phyloP scores from a whole-genome alignment of 2,113 vertebrate genomes.

The Verasper variegatus region DNA sequence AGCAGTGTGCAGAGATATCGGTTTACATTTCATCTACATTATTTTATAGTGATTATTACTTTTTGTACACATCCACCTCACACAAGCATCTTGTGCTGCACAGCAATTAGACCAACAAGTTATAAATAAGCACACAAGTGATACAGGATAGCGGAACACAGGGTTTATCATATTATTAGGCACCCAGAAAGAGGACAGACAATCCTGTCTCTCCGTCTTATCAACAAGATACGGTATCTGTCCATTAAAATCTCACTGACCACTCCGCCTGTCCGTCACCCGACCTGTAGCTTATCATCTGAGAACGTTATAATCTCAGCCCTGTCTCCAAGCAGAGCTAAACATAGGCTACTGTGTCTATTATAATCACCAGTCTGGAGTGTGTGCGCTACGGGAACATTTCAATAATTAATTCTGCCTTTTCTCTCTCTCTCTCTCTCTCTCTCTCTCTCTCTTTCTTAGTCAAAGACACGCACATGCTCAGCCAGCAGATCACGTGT shows the following conservation, averaged over 20 bases:
- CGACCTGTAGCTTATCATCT: conserved; percentile 42
- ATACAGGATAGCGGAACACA: background rate
- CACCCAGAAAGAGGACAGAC: background rate
- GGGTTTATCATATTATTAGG: conserved; percentile 4
- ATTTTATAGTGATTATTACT: background rate
- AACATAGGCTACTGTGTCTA: conserved; percentile 60
- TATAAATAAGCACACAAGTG: background rate
- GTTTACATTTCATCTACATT: background rate
- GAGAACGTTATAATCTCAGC: conserved; percentile 20
- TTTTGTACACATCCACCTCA: too few species aligned
- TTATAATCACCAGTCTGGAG: conserved; percentile 42
- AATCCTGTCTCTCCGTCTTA: conserved; percentile 28
- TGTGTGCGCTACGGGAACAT: conserved; percentile 40
- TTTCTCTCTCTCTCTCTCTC: conserved; percentile 40
- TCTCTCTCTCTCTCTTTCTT: conserved; percentile 14
- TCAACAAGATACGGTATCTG: conserved; percentile 51
- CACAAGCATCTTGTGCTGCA: background rate
- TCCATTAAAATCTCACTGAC: conserved; percentile 20
- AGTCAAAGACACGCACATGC: conserved; percentile 33
- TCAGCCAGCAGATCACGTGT: conserved; percentile 24
- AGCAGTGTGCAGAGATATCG: background rate
- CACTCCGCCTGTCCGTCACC: conserved; percentile 24
- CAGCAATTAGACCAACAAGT: background rate
- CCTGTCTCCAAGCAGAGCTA: conserved; percentile 40
- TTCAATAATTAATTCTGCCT: conserved; percentile 69